Evolutionary conservation across 2,113 vertebrate genomes (phyloP).

Genomic region (Cepphus grylle): DNA sequence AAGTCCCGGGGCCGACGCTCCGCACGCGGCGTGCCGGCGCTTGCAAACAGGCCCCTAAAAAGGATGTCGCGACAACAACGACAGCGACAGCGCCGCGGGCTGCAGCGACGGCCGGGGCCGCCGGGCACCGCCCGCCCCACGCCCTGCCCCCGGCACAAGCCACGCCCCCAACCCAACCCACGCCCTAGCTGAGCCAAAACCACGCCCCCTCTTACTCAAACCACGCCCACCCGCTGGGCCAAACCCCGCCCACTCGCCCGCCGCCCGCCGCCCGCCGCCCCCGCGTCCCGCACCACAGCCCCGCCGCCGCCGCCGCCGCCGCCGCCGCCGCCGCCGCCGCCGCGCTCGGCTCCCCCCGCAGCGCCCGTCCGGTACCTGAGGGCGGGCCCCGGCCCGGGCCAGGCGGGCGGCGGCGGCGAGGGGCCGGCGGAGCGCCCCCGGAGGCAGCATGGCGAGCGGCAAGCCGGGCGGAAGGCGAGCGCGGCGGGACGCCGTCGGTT

Average conservation of each 20-base stretch:
- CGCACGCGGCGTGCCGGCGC: rapidly evolving
- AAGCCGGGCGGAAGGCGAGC: too few relatives aligned
- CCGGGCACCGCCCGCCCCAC: too few relatives aligned
- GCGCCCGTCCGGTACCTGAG: not conserved
- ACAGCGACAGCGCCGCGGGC: not conserved
- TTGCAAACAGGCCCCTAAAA: rapidly evolving
- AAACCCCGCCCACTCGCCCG: not conserved
- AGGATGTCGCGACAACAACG: too few relatives aligned
- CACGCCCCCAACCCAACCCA: not conserved
- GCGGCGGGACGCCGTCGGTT: too few relatives aligned
- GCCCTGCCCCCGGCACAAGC: too few relatives aligned
- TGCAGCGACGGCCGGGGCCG: not conserved
- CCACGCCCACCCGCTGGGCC: too few relatives aligned
- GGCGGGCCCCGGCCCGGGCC: not conserved
- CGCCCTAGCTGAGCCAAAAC: too few relatives aligned
- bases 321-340: too few relatives aligned
- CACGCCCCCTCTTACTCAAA: not conserved
- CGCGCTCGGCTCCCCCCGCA: not conserved
- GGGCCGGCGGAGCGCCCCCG: not conserved
- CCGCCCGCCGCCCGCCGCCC: too few relatives aligned
- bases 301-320: too few relatives aligned
- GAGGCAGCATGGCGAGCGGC: not conserved
- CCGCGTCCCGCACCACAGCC: too few relatives aligned
- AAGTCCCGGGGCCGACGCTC: too few relatives aligned
- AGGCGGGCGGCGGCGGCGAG: not conserved